These are phyloP conservation scores for Cephalopholis sonnerati DNA, from an alignment of 2,113 vertebrate genomes.

Conservation along the genomic window DNA sequence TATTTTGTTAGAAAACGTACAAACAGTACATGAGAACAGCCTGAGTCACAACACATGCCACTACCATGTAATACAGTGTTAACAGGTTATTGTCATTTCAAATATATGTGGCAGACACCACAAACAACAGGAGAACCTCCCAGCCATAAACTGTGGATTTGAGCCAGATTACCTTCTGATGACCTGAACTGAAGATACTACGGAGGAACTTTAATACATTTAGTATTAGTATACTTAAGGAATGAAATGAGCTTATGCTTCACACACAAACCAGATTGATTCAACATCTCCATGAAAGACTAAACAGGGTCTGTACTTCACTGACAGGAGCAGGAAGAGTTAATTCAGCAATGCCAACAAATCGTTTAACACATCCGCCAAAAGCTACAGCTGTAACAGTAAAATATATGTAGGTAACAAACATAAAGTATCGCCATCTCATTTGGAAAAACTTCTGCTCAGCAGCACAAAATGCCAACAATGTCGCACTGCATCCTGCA, in stretches of 20 bases:
- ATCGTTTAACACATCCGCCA: neutral
- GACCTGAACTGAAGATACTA: neutral
- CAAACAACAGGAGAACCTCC: too few species aligned
- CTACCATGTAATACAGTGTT: too few species aligned
- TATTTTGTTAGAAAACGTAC: too few species aligned
- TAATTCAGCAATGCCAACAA: neutral
- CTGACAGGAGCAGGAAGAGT: neutral
- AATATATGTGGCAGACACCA: too few species aligned
- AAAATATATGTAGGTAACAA: neutral
- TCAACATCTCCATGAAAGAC: neutral
- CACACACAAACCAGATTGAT: neutral
- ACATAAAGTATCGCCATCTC: neutral
- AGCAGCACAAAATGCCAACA: neutral
- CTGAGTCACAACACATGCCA: too few species aligned
- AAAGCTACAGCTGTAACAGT: neutral
- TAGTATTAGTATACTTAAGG: neutral
- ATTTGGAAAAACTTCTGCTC: neutral
- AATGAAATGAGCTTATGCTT: neutral
- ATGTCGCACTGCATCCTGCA: neutral
- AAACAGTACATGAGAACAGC: too few species aligned
- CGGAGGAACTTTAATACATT: neutral
- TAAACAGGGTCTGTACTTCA: neutral
- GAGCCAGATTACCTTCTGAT: neutral
- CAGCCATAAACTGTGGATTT: neutral
- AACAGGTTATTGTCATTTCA: too few species aligned